Percentiles rank a stretch among this genome's conserved stretches.
Evolutionary conservation across 2,113 vertebrate species (phyloP).

Genomic region (Calyptommatus sinebrachiatus): DNA sequence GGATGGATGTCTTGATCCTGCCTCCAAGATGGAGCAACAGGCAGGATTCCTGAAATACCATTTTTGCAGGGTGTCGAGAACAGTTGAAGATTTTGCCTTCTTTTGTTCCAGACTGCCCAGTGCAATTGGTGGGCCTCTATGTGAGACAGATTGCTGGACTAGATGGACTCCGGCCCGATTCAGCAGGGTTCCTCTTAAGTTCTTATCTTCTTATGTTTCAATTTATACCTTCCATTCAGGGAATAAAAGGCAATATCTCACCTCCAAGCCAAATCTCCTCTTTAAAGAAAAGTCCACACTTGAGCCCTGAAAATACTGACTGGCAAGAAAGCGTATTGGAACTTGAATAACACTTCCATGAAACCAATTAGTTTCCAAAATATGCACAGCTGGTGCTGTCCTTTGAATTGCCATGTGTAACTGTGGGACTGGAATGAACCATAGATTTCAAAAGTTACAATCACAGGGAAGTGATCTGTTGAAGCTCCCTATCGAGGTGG

Average conservation of each 20-base stretch:
- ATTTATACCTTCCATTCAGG: neutral
- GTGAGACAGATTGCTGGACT: too few species aligned
- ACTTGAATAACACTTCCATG: neutral
- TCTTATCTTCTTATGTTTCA: neutral
- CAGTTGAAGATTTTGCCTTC: too few species aligned
- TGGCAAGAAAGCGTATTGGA: constrained; percentile 18
- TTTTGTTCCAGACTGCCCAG: too few species aligned
- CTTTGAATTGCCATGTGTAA: neutral
- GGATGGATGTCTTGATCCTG: too few species aligned
- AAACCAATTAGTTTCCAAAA: neutral
- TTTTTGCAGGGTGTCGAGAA: too few species aligned
- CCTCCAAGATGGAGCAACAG: too few species aligned
- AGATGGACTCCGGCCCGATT: too few species aligned
- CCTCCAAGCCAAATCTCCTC: neutral
- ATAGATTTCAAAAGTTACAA: neutral
- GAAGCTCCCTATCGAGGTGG: constrained; percentile 8
- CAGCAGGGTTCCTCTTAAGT: too few species aligned
- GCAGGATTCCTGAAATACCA: too few species aligned
- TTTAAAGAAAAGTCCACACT: neutral
- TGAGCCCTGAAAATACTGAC: neutral
- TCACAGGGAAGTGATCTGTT: neutral
- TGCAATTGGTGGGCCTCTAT: too few species aligned
- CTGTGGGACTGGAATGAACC: neutral
- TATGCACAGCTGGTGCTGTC: constrained; percentile 9
- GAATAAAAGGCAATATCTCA: neutral